Percentiles rank a stretch among this genome's conserved stretches.
Conservation (phyloP, 2,888 invertebrate genomes). For the Ophion obscuratus region DNA sequence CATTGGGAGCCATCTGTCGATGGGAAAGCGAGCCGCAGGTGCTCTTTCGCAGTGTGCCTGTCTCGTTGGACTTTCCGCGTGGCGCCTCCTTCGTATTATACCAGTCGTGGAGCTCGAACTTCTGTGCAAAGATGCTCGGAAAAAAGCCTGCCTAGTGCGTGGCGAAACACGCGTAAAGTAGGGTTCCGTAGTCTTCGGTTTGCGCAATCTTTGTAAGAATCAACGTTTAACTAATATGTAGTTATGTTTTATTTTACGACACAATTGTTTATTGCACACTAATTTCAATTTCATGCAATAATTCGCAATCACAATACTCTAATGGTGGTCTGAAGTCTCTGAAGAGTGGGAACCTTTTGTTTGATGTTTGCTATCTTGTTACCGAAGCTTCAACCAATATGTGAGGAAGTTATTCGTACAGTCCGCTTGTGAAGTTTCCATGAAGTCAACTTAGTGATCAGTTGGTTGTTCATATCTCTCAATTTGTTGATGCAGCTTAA, state of each 20-base stretch:
- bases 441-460: no score
- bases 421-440: no score
- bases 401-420: no score
- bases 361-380: no score
- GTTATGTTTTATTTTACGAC: neutral
- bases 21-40: slow-evolving; percentile 25
- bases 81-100: slow-evolving; percentile 18
- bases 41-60: slow-evolving; percentile 26
- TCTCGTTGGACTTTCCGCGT: slow-evolving; percentile 37
- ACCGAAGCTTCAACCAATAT: no score
- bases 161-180: neutral
- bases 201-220: neutral
- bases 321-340: neutral
- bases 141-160: neutral
- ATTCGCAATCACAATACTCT: neutral
- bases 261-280: neutral
- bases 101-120: slow-evolving; percentile 25
- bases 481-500: no score
- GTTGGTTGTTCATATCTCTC: no score
- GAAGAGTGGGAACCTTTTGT: neutral
- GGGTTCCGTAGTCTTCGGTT: neutral
- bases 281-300: neutral
- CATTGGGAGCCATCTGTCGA: slow-evolving; percentile 56
- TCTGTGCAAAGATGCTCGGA: slow-evolving; percentile 16
- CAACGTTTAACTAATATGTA: neutral